These are phyloP conservation scores for Phaethornis superciliosus DNA, from an alignment of 2,113 vertebrate species.

Conservation along the genomic window DNA sequence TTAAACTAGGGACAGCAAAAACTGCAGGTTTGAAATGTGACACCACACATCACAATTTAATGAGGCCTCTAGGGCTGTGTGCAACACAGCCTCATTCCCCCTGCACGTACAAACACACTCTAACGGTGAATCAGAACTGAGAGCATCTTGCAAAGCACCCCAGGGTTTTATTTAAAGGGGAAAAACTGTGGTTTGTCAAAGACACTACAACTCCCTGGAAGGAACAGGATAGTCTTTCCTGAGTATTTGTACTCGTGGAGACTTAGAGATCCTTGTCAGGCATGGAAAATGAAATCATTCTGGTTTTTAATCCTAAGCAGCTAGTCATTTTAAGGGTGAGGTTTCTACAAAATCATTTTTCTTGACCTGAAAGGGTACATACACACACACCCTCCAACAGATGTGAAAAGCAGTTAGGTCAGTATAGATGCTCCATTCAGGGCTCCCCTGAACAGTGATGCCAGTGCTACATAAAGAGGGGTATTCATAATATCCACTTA, in stretches of 20 bases:
- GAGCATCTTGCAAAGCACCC: conserved; percentile 55
- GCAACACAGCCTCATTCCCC: conserved; percentile 19
- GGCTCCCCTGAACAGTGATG: conserved; percentile 6
- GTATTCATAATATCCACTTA: conserved; percentile 50
- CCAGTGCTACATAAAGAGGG: conserved; percentile 39
- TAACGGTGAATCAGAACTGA: conserved; percentile 1
- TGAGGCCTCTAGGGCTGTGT: conserved; percentile 62
- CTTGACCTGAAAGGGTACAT: conserved; percentile 52
- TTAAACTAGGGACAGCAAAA: conserved; percentile 51
- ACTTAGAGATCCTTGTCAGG: conserved; percentile 48
- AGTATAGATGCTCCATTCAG: conserved; percentile 62
- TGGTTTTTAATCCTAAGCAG: conserved; percentile 38
- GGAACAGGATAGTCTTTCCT: conserved; percentile 13
- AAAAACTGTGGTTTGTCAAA: conserved; percentile 6
- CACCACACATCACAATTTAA: conserved; percentile 71
- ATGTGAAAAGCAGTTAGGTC: conserved; percentile 48
- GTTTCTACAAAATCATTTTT: conserved; percentile 43
- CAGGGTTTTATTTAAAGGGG: conserved; percentile 48
- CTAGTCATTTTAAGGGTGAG: neutral
- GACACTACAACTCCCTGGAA: conserved; percentile 31
- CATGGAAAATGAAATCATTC: conserved; percentile 27
- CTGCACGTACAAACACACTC: neutral
- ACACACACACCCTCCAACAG: neutral
- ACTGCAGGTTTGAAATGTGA: conserved; percentile 48
- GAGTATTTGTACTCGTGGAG: neutral